A percentile compares a stretch with the other conserved stretches of the same genome.
Evolutionary conservation across 2,113 vertebrate genomes (phyloP).

Genomic region (Elgaria multicarinata): DNA sequence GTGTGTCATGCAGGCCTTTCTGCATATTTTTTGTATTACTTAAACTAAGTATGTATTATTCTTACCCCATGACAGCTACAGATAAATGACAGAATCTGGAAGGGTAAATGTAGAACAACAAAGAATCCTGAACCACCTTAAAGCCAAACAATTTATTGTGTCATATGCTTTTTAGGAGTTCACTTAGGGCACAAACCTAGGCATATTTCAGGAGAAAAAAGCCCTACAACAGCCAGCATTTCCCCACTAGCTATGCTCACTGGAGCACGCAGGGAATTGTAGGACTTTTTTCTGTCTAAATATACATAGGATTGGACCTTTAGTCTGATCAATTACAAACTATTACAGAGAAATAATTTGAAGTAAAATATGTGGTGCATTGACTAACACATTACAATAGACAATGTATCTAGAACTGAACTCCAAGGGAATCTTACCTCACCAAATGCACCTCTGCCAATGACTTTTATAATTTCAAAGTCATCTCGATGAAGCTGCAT

Average conservation of each 20-base stretch:
- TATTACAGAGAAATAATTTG: neutral
- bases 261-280: too few species aligned
- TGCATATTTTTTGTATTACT: neutral
- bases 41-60: neutral
- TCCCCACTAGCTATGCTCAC: too few species aligned
- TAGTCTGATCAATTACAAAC: neutral
- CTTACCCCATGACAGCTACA: neutral
- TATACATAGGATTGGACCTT: too few species aligned
- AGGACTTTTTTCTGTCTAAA: too few species aligned
- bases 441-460: slow-evolving; percentile 85
- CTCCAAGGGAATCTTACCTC: slow-evolving; percentile 77
- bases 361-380: neutral
- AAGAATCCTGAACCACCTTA: neutral
- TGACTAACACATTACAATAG: neutral
- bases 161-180: neutral
- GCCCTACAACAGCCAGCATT: too few species aligned
- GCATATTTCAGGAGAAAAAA: too few species aligned
- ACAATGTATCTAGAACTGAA: neutral
- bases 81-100: neutral
- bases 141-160: neutral
- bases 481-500: slow-evolving; percentile 86
- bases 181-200: too few species aligned
- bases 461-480: slow-evolving; percentile 88
- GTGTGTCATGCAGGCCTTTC: neutral
- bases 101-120: neutral